Percentiles rank a stretch among this genome's conserved stretches.
Conservation (phyloP, 2,888 invertebrate genomes). For the Monoplex corrugatus region DNA sequence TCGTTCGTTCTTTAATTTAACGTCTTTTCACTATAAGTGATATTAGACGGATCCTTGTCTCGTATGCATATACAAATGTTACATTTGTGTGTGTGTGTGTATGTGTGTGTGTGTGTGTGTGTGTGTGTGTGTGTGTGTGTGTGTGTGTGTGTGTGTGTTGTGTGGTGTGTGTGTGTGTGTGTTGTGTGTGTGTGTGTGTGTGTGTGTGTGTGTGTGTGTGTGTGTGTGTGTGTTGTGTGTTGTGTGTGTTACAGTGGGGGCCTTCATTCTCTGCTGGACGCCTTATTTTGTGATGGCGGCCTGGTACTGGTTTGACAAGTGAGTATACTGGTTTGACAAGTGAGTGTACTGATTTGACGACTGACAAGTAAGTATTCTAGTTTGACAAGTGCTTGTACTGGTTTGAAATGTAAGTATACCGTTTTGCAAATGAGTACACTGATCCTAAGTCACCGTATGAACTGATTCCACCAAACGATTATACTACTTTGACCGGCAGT, state of each 20-base stretch:
- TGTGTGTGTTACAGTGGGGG: constrained; percentile 43
- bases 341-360: neutral
- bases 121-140: constrained; percentile 18
- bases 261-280: constrained; percentile 66
- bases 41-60: no score
- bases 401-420: neutral
- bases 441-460: neutral
- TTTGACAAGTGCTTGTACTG: no score
- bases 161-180: neutral
- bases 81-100: no score
- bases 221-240: neutral
- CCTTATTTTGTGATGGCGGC: constrained; percentile 69
- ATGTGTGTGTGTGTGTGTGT: no score
- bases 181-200: neutral
- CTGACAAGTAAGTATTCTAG: neutral
- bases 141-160: neutral
- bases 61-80: no score
- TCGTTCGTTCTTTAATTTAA: neutral
- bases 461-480: no score
- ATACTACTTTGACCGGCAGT: no score
- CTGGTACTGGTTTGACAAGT: constrained; percentile 73
- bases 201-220: constrained; percentile 15
- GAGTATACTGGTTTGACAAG: constrained; percentile 14
- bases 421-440: neutral
- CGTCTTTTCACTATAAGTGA: no score